Evolutionary conservation across 2,113 vertebrate species (phyloP).

Genomic region (Pao palembangensis): DNA sequence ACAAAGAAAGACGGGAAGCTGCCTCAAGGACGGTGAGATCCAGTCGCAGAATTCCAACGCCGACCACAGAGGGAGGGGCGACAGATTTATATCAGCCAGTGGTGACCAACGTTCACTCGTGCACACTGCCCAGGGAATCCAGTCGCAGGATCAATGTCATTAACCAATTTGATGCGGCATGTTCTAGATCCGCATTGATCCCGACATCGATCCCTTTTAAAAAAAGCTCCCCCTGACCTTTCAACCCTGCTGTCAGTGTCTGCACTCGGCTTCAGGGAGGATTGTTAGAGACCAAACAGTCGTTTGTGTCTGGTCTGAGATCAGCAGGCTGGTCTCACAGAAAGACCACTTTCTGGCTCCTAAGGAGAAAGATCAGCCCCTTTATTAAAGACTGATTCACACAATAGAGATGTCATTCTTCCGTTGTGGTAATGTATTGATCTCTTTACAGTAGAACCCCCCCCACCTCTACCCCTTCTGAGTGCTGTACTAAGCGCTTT

Average conservation of each 20-base stretch:
- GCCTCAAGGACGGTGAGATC: slow-evolving; percentile 36
- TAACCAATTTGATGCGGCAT: too few relatives aligned
- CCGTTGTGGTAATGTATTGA: slow-evolving; percentile 7
- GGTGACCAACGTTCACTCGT: slow-evolving; percentile 50
- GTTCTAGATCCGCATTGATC: slow-evolving; percentile 18
- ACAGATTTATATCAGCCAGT: slow-evolving; percentile 29
- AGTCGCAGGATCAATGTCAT: too few relatives aligned
- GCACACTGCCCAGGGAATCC: slow-evolving; percentile 23
- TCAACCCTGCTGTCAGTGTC: slow-evolving; percentile 13
- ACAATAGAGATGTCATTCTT: slow-evolving; percentile 5
- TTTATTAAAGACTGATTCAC: background rate
- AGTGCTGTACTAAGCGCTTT: slow-evolving; percentile 44
- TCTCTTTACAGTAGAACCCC: slow-evolving; percentile 10
- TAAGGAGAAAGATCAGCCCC: background rate
- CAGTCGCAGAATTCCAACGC: background rate
- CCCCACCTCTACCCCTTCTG: slow-evolving; percentile 17
- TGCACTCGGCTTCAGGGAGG: slow-evolving; percentile 8
- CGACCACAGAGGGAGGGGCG: slow-evolving; percentile 1
- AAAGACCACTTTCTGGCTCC: background rate
- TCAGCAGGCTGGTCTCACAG: background rate
- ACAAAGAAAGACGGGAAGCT: slow-evolving; percentile 13
- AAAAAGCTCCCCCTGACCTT: slow-evolving; percentile 25
- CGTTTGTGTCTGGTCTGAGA: background rate
- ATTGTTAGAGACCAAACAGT: background rate
- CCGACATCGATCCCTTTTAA: slow-evolving; percentile 56